Evolutionary conservation across 2,113 vertebrate genomes (phyloP).

Genomic region (Butorides virescens): DNA sequence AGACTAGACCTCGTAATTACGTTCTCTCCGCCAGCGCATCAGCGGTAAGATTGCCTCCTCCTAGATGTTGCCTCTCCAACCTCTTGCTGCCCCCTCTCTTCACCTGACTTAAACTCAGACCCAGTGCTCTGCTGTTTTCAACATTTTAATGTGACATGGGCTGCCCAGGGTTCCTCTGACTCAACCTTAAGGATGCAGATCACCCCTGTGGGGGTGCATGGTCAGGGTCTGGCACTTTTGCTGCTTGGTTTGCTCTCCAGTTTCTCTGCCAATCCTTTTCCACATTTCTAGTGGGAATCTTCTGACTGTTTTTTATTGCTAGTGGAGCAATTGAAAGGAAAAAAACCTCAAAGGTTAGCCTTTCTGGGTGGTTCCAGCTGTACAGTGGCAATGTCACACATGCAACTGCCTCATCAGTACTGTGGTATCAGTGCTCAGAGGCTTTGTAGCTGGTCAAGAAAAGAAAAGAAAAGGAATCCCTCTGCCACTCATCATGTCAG

Average conservation of each 20-base stretch:
- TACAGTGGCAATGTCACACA: background rate
- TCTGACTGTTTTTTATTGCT: background rate
- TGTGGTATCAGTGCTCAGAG: background rate
- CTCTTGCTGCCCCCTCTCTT: constrained; percentile 11
- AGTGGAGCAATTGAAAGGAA: background rate
- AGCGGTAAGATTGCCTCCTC: constrained; percentile 85
- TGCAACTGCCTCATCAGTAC: background rate
- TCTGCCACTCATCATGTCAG: background rate
- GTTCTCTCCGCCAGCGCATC: constrained; percentile 97
- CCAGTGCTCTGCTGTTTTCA: constrained; percentile 48
- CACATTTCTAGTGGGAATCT: background rate
- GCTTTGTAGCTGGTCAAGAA: background rate
- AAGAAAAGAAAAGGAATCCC: background rate
- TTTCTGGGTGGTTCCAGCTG: background rate
- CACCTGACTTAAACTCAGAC: background rate
- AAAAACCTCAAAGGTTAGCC: background rate
- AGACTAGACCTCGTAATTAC: constrained; percentile 98
- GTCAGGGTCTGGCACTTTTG: background rate
- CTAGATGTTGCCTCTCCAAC: background rate
- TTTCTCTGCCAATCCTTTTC: background rate
- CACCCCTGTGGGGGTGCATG: background rate
- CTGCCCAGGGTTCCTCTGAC: background rate
- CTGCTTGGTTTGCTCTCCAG: background rate
- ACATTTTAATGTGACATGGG: constrained; percentile 67
- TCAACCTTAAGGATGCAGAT: background rate